Percentiles rank a stretch among this genome's conserved stretches.
Conservation (phyloP, 2,113 vertebrate species). For the Gallinago undulata region DNA sequence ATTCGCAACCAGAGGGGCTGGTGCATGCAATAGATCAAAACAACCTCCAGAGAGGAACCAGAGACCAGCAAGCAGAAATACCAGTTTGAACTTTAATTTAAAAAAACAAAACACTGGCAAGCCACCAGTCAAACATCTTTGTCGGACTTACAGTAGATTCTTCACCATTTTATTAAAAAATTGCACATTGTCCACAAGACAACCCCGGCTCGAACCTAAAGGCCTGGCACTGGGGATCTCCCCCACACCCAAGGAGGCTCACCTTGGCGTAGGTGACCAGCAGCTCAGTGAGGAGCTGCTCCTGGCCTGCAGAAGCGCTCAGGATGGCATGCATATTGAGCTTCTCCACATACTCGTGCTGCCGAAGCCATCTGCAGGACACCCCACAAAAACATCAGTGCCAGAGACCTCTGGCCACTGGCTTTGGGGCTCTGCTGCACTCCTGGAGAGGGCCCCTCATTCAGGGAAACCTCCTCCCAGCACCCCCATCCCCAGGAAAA, state of each 20-base stretch:
- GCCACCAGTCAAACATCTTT: background rate
- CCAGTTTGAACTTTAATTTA: background rate
- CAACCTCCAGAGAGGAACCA: background rate
- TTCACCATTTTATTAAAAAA: background rate
- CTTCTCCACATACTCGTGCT: slow-evolving; percentile 90
- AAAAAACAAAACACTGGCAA: background rate
- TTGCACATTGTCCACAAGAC: background rate
- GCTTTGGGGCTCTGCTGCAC: fast-evolving
- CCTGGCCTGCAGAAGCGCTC: slow-evolving; percentile 78
- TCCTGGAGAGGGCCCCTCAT: background rate
- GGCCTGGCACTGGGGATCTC: fast-evolving
- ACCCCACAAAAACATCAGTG: background rate
- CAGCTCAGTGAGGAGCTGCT: slow-evolving; percentile 88
- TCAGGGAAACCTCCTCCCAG: background rate
- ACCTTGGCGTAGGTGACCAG: slow-evolving; percentile 89
- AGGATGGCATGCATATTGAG: slow-evolving; percentile 94
- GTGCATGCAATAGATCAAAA: background rate
- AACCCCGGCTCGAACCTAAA: background rate
- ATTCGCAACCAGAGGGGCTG: fast-evolving
- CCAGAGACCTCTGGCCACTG: fast-evolving
- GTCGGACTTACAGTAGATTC: background rate
- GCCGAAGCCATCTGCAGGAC: slow-evolving; percentile 85
- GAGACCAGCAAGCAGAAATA: background rate
- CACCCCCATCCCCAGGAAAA: background rate
- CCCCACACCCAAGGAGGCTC: background rate